phyloP scores from a whole-genome alignment of 1,140 invertebrate genomes.

The Trichomalopsis sarcophagae region DNA sequence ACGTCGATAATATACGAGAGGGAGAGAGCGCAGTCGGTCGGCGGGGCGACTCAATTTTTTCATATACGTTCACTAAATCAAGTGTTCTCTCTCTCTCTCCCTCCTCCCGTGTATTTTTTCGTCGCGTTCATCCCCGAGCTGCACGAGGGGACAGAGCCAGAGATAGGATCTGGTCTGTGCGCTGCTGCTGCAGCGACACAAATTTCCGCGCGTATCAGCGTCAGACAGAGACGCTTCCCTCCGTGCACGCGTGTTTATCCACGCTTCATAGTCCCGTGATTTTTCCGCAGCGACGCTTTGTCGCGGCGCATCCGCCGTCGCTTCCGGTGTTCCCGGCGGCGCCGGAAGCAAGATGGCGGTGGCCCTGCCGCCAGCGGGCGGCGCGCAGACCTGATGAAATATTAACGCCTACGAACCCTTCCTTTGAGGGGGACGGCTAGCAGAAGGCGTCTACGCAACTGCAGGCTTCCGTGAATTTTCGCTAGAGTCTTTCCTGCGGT shows the following conservation, averaged over 20 bases:
- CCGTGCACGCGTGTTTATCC: constrained; percentile 66
- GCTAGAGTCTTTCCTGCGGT: no score
- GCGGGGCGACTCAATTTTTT: constrained; percentile 12
- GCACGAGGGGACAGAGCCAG: not conserved
- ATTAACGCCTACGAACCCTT: constrained; percentile 63
- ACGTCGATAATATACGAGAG: constrained; percentile 3
- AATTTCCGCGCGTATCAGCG: constrained; percentile 15
- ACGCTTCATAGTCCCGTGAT: constrained; percentile 70
- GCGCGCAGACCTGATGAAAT: constrained; percentile 66
- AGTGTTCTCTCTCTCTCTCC: not conserved
- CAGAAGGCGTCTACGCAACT: not conserved
- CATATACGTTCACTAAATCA: constrained; percentile 31
- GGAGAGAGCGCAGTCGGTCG: no score
- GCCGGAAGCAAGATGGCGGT: constrained; percentile 73
- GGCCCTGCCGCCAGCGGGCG: constrained; percentile 58
- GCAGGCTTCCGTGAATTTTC: no score
- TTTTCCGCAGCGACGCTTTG: constrained; percentile 72
- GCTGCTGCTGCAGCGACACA: not conserved
- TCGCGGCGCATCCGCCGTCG: constrained; percentile 68
- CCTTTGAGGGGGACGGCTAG: not conserved
- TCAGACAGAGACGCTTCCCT: constrained; percentile 1
- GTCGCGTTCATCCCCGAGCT: not conserved
- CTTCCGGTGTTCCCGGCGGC: constrained; percentile 65
- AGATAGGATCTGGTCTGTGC: constrained; percentile 18
- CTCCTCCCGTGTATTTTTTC: not conserved